A percentile compares a stretch with the other conserved stretches of the same genome.
These are phyloP conservation scores for Astyanax mexicanus DNA, from an alignment of 2,797 vertebrate genomes.

Conservation along the genomic window DNA sequence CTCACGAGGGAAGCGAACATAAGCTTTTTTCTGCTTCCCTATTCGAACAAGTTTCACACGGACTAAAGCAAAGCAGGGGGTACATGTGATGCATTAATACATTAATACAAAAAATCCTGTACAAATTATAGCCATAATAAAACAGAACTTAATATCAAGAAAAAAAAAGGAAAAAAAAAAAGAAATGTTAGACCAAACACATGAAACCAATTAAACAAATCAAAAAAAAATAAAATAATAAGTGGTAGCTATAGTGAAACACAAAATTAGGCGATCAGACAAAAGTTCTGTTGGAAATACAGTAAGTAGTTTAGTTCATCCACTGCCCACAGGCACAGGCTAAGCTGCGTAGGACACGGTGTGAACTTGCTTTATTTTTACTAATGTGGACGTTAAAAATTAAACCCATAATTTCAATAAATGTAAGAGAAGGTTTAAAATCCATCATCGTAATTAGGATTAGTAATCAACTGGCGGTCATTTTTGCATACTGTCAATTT, in stretches of 20 bases:
- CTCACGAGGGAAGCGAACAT: slow-evolving; percentile 79
- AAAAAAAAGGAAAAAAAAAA: slow-evolving; percentile 55
- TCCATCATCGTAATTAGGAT: slow-evolving; percentile 4
- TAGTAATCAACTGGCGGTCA: slow-evolving; percentile 3
- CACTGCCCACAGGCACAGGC: slow-evolving; percentile 11
- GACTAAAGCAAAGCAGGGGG: slow-evolving; percentile 80
- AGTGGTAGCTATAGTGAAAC: neutral
- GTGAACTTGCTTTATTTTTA: neutral
- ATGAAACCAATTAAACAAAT: slow-evolving; percentile 57
- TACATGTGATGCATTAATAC: slow-evolving; percentile 75
- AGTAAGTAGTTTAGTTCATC: no score
- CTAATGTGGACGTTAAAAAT: slow-evolving; percentile 24
- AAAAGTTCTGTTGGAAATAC: slow-evolving; percentile 27
- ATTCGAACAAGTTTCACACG: slow-evolving; percentile 78
- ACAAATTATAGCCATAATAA: slow-evolving; percentile 66
- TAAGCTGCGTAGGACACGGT: neutral
- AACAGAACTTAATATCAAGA: slow-evolving; percentile 54
- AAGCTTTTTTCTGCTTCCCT: slow-evolving; percentile 76
- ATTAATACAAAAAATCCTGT: slow-evolving; percentile 74
- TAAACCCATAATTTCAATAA: slow-evolving; percentile 20
- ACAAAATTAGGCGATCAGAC: slow-evolving; percentile 22
- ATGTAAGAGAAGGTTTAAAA: slow-evolving; percentile 20
- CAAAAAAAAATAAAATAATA: slow-evolving; percentile 57
- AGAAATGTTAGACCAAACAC: slow-evolving; percentile 64
- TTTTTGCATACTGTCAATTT: slow-evolving; percentile 37